Evolutionary conservation across 92 coral and sea anemone species (phyloP).

Genomic region (Parazoanthus atlanticus): DNA sequence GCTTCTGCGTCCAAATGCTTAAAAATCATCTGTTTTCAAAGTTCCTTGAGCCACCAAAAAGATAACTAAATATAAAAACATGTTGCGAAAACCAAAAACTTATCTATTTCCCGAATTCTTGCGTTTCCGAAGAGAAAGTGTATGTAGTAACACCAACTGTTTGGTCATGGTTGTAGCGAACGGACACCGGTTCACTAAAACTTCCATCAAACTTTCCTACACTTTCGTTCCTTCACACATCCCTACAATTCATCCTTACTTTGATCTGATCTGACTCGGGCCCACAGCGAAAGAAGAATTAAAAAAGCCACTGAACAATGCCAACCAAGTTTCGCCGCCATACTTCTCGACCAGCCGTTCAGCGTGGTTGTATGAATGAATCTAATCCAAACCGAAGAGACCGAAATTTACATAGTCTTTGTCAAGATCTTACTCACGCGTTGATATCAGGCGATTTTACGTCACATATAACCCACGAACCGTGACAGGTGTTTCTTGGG

Average conservation of each 20-base stretch:
- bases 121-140: background rate
- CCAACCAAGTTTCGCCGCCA: slow-evolving; percentile 28
- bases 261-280: slow-evolving; percentile 4
- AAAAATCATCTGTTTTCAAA: background rate
- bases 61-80: background rate
- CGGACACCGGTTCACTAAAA: background rate
- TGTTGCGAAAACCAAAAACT: background rate
- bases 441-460: slow-evolving; percentile 34
- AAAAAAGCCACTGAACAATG: background rate
- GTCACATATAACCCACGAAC: slow-evolving; percentile 46
- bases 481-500: slow-evolving; percentile 12
- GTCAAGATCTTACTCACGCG: slow-evolving; percentile 12
- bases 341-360: slow-evolving; percentile 2
- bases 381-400: slow-evolving; percentile 18
- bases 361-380: slow-evolving; percentile 41
- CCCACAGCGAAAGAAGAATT: background rate
- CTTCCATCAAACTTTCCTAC: background rate
- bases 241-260: slow-evolving; percentile 1
- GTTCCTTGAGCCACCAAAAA: background rate
- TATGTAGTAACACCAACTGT: background rate
- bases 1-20: slow-evolving; percentile 1
- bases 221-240: background rate
- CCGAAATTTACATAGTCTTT: slow-evolving; percentile 35
- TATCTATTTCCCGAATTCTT: background rate
- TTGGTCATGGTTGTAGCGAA: slow-evolving; percentile 8